Base-by-base conservation (phyloP, 2,797 vertebrate species). In the Melanotaenia trifasciata region DNA sequence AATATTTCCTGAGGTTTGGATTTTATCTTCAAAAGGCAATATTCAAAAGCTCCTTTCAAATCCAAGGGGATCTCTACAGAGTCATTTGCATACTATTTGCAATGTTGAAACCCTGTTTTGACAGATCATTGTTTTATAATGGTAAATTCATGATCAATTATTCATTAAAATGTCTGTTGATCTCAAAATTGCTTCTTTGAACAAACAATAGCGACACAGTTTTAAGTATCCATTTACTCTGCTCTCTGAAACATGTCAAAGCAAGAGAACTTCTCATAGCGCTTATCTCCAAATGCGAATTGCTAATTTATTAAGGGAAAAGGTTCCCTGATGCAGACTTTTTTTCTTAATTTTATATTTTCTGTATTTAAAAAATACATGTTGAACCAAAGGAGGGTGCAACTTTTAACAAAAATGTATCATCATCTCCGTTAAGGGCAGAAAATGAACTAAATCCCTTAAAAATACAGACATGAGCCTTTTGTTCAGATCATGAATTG, bases 131-230 rank as follows among this genome's bases (percentile, higher is more conserved):
- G 85, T 91, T 89, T 90, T 75, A 88, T 77, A 83, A 90, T 79
- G 72, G 54, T 83, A 88, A 85, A 90, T 87, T 79, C 66, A 73
- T 68, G 62, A 79, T 91, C 76, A 92, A 89, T 92, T 87, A 94
- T 92, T 94, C 88, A 92, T 88, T 72, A 82, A 92, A 91, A 90
- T 81, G 89, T 84, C 90, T 87, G 60, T 20, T 26, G 65, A 78
- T 83, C 71, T 86, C 71, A 85, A 84, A 87, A 76, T 60, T 74
- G 65, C 70, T 81, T 80, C 75, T 88, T 84, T 89, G 77, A 91
- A 88, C 64, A 59, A 58, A 56, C 62, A 77, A 76, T 26, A 2
- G 36, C 16, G 63, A 72, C 65, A 74, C 72, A 54, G 72, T 74
- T 78, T 47, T 69, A 79, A 85, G 76, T 67, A 82, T 86, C 81